A percentile compares a stretch with the other conserved stretches of the same genome.
phyloP scores from a whole-genome alignment of 2,888 invertebrate genomes.

The Kuschelorhynchus macadamiae region DNA sequence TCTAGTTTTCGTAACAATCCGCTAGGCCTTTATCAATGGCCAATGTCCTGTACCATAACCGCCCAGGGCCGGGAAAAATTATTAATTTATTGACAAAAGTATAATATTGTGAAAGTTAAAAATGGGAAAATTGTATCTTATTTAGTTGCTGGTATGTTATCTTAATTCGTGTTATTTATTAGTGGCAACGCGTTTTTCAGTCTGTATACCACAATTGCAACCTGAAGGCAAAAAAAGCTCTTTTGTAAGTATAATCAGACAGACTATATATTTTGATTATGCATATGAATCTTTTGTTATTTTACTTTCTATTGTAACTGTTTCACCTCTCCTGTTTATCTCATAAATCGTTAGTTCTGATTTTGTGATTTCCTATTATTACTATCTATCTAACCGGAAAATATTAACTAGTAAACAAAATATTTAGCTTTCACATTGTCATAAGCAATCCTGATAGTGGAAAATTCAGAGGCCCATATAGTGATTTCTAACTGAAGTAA shows the following conservation, averaged over 20 bases:
- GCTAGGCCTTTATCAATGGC: constrained; percentile 1
- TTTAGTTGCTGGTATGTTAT: constrained; percentile 21
- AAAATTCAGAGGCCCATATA: no score
- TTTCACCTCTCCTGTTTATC: no score
- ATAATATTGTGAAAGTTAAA: constrained; percentile 23
- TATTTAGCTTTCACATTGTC: no score
- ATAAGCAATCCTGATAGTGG: no score
- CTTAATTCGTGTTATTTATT: constrained; percentile 20
- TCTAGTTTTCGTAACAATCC: constrained; percentile 3
- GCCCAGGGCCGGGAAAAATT: constrained; percentile 15
- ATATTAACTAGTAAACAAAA: no score
- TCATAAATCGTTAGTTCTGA: no score
- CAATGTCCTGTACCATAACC: not conserved
- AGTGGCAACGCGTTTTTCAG: constrained; percentile 3
- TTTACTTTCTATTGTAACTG: constrained; percentile 24
- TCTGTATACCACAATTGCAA: constrained; percentile 15
- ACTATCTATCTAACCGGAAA: no score
- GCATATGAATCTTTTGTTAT: constrained; percentile 18
- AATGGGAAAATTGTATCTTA: constrained; percentile 31
- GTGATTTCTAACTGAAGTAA: no score
- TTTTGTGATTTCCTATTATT: no score
- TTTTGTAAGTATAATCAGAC: constrained; percentile 18
- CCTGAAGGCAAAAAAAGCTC: constrained; percentile 10
- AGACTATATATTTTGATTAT: constrained; percentile 31
- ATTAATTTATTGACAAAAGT: constrained; percentile 29